Percentiles rank a stretch among this genome's conserved stretches.
These are phyloP conservation scores for Pandemis cinnamomeana DNA, from an alignment of 2,888 invertebrate genomes.

Conservation along the genomic window DNA sequence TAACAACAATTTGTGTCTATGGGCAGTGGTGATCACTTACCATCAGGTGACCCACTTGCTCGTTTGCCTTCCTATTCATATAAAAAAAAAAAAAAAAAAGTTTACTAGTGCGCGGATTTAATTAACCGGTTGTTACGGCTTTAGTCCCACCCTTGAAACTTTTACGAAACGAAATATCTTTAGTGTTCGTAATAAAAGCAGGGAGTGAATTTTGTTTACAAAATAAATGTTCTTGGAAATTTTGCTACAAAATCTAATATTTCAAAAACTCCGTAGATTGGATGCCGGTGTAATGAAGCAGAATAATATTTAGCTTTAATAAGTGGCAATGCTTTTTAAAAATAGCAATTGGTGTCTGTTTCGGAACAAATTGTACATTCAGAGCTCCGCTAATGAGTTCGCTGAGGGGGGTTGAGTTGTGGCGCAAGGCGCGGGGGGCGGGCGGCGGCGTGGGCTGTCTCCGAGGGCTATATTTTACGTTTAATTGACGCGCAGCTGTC, in stretches of 20 bases:
- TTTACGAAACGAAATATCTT: not conserved
- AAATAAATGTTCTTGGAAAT: constrained; percentile 19
- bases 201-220: constrained; percentile 11
- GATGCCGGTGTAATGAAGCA: constrained; percentile 45
- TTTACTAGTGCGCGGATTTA: constrained; percentile 8
- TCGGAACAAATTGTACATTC: constrained; percentile 81
- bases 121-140: not conserved
- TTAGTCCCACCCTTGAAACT: not conserved
- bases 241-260: constrained; percentile 14
- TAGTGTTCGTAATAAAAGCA: constrained; percentile 11
- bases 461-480: constrained; percentile 80
- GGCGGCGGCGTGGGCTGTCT: constrained; percentile 53
- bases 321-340: constrained; percentile 68
- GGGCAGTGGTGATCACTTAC: too few relatives aligned
- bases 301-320: constrained; percentile 63
- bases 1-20: too few relatives aligned
- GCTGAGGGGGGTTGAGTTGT: constrained; percentile 63
- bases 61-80: too few relatives aligned
- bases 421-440: constrained; percentile 52
- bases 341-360: constrained; percentile 79
- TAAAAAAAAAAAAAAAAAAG: too few relatives aligned
- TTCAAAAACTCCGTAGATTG: constrained; percentile 17
- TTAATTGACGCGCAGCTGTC: constrained; percentile 83
- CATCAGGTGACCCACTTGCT: too few relatives aligned
- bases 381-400: constrained; percentile 79